A percentile compares a stretch with the other conserved stretches of the same genome.
These are phyloP conservation scores for Dendropsophus ebraccatus DNA, from an alignment of 2,113 vertebrate species.

Conservation along the genomic window DNA sequence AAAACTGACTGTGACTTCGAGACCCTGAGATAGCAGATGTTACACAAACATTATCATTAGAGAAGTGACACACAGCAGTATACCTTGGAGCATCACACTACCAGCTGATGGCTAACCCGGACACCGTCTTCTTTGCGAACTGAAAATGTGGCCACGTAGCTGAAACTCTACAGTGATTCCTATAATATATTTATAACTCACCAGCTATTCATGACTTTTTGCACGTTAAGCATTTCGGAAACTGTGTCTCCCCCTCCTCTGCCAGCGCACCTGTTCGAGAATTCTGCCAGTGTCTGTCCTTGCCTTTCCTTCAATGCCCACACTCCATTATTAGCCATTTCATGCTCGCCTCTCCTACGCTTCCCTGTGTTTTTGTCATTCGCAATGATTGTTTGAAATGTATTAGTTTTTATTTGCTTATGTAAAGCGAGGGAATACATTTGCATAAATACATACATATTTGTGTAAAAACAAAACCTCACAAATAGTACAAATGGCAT, in stretches of 20 bases:
- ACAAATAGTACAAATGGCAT: slow-evolving; percentile 20
- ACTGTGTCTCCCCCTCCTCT: background rate
- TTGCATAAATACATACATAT: slow-evolving; percentile 50
- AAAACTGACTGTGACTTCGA: too few relatives aligned
- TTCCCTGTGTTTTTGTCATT: slow-evolving; percentile 9
- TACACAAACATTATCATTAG: too few relatives aligned
- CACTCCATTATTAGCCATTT: slow-evolving; percentile 7
- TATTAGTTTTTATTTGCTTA: slow-evolving; percentile 49
- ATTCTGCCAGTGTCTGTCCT: slow-evolving; percentile 25
- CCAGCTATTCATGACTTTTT: background rate
- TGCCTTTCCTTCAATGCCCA: slow-evolving; percentile 24
- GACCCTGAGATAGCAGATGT: too few relatives aligned
- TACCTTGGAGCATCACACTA: too few relatives aligned
- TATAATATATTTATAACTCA: background rate
- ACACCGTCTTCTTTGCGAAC: too few relatives aligned
- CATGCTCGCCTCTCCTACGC: slow-evolving; percentile 5
- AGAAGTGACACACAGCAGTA: too few relatives aligned
- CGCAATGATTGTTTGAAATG: slow-evolving; percentile 37
- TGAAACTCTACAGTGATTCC: background rate
- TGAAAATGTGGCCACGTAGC: background rate
- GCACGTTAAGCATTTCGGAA: background rate
- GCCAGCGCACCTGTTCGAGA: background rate
- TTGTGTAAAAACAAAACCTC: slow-evolving; percentile 19
- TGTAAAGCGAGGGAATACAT: slow-evolving; percentile 38
- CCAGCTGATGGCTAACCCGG: too few relatives aligned